Evolutionary conservation across 2,888 invertebrate species (phyloP).

Genomic region (Thymelicus lineola): DNA sequence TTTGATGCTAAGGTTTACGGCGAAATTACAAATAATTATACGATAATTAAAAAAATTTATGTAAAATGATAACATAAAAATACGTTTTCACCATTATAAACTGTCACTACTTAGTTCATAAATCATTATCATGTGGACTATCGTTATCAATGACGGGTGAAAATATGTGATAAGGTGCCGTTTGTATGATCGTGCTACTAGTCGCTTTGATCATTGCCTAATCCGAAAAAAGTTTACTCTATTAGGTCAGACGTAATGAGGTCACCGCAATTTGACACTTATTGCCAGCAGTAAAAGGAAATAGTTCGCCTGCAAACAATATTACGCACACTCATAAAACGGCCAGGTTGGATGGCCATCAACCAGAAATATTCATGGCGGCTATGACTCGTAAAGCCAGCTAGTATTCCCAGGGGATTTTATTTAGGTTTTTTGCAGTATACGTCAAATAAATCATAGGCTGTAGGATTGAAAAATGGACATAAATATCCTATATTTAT

Average conservation of each 20-base stretch:
- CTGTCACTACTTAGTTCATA: no score
- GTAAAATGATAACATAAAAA: no score
- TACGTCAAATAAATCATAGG: not conserved
- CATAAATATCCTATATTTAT: no score
- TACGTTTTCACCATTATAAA: no score
- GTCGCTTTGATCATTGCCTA: not conserved
- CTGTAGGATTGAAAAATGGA: no score
- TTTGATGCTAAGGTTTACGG: no score
- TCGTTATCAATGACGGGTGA: no score
- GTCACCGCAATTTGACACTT: slow-evolving; percentile 29
- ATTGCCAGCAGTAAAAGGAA: slow-evolving; percentile 29
- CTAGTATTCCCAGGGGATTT: slow-evolving; percentile 23
- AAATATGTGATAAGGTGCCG: no score
- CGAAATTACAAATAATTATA: no score
- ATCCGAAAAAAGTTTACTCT: not conserved
- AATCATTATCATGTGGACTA: no score
- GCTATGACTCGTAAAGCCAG: slow-evolving; percentile 32
- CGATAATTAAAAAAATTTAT: no score
- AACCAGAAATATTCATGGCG: slow-evolving; percentile 35
- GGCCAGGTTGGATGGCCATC: slow-evolving; percentile 32
- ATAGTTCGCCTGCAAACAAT: slow-evolving; percentile 24
- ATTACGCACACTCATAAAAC: slow-evolving; percentile 32
- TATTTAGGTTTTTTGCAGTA: slow-evolving; percentile 27
- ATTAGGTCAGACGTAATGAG: slow-evolving; percentile 20
- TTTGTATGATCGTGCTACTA: no score